Base-by-base conservation (phyloP, 2,113 vertebrate genomes). In the Scolopax mira region DNA sequence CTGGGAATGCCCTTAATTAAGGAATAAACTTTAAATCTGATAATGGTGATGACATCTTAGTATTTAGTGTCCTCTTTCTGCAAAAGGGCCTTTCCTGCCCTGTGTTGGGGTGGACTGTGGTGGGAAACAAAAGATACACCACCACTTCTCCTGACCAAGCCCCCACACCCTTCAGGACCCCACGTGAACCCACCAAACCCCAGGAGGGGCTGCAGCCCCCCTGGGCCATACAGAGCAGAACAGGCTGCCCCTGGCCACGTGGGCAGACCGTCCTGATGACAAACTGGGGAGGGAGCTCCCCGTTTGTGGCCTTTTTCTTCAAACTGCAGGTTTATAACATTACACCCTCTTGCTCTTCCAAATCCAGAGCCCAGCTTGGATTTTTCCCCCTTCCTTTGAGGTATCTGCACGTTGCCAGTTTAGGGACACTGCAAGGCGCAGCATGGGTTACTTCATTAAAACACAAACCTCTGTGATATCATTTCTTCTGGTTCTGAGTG, bases 401-500 rank as follows among this genome's bases (percentile, higher is more conserved):
- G 65, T 57, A 75, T 13, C 42, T 94, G 66, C 80, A 30, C 15
- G 84, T 94, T 93, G 71, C 90, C 39, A 28, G 82, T 95, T 97
- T 87, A 81, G 51, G 87, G 94, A 94, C 78, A 82, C 79, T 8
- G 54, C 87, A 18, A 51, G 64, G 72, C 82, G 75, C 93, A 96
- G 83, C 94, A 73, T 22, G 82, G 41, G 87, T 96, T 95, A 89
- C 75, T 94, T 96, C 93, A 65, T 85, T 82, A 91, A 85, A 94
- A 90, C 74, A 89, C 73, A 71, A 74, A 91, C 60, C 73, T 96
- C 86, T 92, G 89, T 60, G 88, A 88, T 54, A 71, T n/a, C 46
- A 44, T 85, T 93, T 93, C 92, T 97, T 91, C 90, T 93, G 57
- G 10, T 88, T 81, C 55, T 25, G 27, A 94, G 54, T 67, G 77